Evolutionary conservation across 2,797 vertebrate genomes (phyloP).

Genomic region (Sebastes melanostomus): DNA sequence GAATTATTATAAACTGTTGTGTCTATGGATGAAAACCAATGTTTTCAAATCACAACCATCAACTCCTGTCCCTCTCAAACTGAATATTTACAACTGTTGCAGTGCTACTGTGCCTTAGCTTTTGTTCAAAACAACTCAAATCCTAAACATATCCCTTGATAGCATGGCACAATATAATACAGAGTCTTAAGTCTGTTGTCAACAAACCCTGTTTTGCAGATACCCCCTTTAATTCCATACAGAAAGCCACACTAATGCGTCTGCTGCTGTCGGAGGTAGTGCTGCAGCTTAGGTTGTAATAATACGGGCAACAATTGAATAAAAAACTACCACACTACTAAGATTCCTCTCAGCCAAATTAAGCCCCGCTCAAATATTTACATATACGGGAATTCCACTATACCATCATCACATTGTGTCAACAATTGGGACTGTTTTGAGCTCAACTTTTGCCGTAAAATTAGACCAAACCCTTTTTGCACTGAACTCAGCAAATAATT

Average conservation of each 20-base stretch:
- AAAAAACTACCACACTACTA: conserved; percentile 28
- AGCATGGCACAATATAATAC: conserved; percentile 1
- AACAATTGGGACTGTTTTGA: background rate
- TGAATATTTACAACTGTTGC: background rate
- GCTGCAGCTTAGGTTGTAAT: conserved; percentile 40
- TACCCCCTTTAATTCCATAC: conserved; percentile 33
- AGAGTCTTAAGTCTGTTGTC: conserved; percentile 34
- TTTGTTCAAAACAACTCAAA: conserved; percentile 6
- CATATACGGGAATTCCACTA: conserved; percentile 21
- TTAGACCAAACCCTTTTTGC: background rate
- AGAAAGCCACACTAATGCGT: conserved; percentile 41
- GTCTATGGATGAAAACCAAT: background rate
- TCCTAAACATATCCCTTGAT: conserved; percentile 6
- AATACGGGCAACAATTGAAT: conserved; percentile 47
- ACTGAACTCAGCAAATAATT: background rate
- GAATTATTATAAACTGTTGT: background rate
- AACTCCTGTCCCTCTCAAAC: background rate
- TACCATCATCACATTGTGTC: background rate
- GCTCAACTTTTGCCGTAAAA: background rate
- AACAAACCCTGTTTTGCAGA: conserved; percentile 42
- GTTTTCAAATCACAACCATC: background rate
- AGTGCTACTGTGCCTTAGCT: background rate
- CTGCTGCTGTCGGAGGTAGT: conserved; percentile 23
- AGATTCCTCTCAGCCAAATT: conserved; percentile 36
- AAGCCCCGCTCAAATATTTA: conserved; percentile 42